Evolutionary conservation across 2,797 vertebrate species (phyloP).

Genomic region (Cryptoprocta ferox): DNA sequence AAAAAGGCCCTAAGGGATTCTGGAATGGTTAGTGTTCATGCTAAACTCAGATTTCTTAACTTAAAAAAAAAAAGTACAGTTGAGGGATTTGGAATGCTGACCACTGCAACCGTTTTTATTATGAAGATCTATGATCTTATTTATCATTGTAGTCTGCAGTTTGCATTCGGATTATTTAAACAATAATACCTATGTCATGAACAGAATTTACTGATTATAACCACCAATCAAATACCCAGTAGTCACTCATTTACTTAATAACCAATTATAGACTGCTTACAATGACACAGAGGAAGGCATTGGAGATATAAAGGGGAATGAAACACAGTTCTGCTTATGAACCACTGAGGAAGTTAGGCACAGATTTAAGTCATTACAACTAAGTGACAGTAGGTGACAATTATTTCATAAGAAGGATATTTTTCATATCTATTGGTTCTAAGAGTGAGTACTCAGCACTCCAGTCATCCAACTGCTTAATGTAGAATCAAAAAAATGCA

Average conservation of each 20-base stretch:
- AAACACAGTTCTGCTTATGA: neutral
- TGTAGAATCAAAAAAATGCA: neutral
- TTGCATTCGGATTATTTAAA: neutral
- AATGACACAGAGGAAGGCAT: neutral
- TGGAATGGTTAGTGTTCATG: constrained; percentile 17
- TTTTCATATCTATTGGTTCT: neutral
- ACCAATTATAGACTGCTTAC: neutral
- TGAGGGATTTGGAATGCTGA: neutral
- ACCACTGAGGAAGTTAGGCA: neutral
- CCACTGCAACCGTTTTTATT: neutral
- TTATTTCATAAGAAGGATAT: neutral
- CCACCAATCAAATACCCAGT: neutral
- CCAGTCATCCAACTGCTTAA: neutral
- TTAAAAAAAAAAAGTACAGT: neutral
- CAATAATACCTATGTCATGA: neutral
- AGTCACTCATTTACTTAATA: neutral
- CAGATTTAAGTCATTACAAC: neutral
- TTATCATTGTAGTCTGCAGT: neutral
- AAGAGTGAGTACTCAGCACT: neutral
- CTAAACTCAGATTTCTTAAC: constrained; percentile 51
- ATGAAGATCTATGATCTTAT: neutral
- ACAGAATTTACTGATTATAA: neutral
- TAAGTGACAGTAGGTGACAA: neutral
- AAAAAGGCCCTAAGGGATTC: constrained; percentile 43
- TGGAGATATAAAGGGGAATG: neutral